phyloP scores from a whole-genome alignment of 2,888 invertebrate species.

The Apodemia hepburni region DNA sequence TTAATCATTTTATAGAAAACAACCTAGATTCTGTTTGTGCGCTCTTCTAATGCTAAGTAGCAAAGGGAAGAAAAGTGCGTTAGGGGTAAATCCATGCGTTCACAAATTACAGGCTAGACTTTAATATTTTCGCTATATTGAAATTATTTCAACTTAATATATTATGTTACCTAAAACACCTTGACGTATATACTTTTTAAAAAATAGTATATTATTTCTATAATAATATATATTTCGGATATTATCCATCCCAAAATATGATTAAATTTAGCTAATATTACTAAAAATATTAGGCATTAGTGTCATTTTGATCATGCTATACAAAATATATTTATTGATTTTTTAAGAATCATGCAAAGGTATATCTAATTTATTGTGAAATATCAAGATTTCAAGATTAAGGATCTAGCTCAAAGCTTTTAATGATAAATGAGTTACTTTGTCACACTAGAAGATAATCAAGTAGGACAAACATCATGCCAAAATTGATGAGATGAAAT shows the following conservation, averaged over 20 bases:
- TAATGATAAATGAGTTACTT: conserved; percentile 15
- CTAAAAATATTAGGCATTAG: not conserved
- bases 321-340: not conserved
- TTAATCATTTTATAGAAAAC: not conserved
- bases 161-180: too few species aligned
- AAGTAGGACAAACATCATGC: conserved; percentile 48
- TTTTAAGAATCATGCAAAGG: conserved; percentile 9
- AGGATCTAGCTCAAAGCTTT: conserved; percentile 13
- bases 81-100: not conserved
- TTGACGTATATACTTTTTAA: too few species aligned
- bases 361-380: not conserved
- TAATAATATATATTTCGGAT: not conserved
- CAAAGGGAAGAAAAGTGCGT: not conserved
- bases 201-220: not conserved
- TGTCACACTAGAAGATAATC: conserved; percentile 28
- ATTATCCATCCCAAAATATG: not conserved
- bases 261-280: not conserved
- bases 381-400: not conserved
- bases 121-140: too few species aligned
- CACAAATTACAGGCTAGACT: not conserved
- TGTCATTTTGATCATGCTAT: not conserved
- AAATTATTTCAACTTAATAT: too few species aligned
- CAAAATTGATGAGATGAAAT: conserved; percentile 68
- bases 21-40: not conserved
- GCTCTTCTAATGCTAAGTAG: not conserved